phyloP scores from a whole-genome alignment of 2,888 invertebrate species.

The Tanytarsus gracilentus region DNA sequence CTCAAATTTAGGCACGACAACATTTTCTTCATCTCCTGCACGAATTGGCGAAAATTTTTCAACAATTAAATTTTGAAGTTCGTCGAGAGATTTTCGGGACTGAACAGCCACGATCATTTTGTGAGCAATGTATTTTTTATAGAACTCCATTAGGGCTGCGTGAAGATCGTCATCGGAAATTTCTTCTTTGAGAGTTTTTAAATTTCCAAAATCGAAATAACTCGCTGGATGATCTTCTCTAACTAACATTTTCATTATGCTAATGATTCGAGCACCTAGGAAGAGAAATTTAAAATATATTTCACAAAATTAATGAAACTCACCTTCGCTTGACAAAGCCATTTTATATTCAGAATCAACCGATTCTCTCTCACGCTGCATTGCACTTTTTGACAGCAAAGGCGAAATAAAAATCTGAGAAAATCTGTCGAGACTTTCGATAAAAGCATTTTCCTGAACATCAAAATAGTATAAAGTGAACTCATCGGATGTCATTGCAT shows the following conservation, averaged over 20 bases:
- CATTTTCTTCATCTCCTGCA: background rate
- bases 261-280: conserved; percentile 55
- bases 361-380: conserved; percentile 77
- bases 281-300: no score
- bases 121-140: conserved; percentile 70
- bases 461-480: conserved; percentile 84
- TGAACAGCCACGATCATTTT: conserved; percentile 81
- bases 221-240: conserved; percentile 54
- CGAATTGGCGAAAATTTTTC: conserved; percentile 11
- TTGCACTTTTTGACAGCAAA: conserved; percentile 72
- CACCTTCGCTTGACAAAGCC: background rate
- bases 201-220: conserved; percentile 83
- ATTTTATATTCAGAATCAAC: conserved; percentile 41
- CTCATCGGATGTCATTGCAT: conserved; percentile 82
- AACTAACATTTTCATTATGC: background rate
- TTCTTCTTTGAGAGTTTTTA: conserved; percentile 59
- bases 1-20: background rate
- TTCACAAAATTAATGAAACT: no score
- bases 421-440: conserved; percentile 72
- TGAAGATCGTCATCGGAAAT: conserved; percentile 60
- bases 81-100: conserved; percentile 45
- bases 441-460: conserved; percentile 67
- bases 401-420: conserved; percentile 82
- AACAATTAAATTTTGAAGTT: conserved; percentile 34
- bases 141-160: conserved; percentile 60